Evolutionary conservation across 2,797 vertebrate genomes (phyloP).

Genomic region (Leucoraja ocellata): DNA sequence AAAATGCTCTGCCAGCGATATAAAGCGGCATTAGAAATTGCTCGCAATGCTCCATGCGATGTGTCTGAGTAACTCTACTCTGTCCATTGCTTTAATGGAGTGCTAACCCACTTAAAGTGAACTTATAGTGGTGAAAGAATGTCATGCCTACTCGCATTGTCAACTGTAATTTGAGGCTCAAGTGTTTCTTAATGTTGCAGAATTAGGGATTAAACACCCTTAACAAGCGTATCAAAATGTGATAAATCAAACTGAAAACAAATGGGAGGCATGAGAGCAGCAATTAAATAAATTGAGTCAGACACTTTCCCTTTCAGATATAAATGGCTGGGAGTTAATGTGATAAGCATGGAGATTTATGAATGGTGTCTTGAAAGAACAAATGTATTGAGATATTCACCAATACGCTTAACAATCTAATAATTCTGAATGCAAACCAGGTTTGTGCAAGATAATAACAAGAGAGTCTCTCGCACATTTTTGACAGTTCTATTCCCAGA

Average conservation of each 20-base stretch:
- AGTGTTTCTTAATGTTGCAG: conserved; percentile 19
- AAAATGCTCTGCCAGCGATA: background rate
- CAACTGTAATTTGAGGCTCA: conserved; percentile 13
- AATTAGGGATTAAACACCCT: conserved; percentile 33
- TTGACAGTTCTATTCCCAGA: background rate
- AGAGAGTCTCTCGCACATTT: no score
- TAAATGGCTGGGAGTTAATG: conserved; percentile 3
- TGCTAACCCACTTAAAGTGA: conserved; percentile 20
- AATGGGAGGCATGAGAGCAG: background rate
- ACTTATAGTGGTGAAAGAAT: background rate
- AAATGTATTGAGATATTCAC: background rate
- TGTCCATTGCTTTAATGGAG: background rate
- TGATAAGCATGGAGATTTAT: conserved; percentile 21
- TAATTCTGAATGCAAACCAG: conserved; percentile 28
- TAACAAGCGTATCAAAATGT: conserved; percentile 18
- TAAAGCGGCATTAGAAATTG: background rate
- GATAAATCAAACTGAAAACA: conserved; percentile 13
- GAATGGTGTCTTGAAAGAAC: conserved; percentile 23
- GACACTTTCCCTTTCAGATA: conserved; percentile 8
- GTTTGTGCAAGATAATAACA: background rate
- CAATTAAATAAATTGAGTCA: conserved; percentile 25
- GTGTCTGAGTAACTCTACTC: background rate
- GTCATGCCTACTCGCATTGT: background rate
- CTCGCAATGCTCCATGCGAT: background rate
- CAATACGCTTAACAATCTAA: background rate